Conservation (phyloP, 1,140 invertebrate species). For the Chironomus striatipennis region DNA sequence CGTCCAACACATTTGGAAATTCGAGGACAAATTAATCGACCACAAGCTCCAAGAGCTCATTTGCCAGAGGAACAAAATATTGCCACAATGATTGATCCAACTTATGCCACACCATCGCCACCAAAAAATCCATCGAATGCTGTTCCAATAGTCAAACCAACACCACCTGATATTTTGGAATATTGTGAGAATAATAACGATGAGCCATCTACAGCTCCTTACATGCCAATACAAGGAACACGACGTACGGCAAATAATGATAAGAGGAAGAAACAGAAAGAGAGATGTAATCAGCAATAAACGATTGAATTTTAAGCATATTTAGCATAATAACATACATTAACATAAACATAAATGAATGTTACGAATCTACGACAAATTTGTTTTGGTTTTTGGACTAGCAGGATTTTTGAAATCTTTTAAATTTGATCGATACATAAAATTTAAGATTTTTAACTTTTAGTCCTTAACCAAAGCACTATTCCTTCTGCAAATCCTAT, state of each 20-base stretch:
- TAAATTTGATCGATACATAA: too few relatives aligned
- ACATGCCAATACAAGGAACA: conserved; percentile 73
- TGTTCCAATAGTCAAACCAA: conserved; percentile 37
- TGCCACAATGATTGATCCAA: conserved; percentile 43
- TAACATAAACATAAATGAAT: neutral
- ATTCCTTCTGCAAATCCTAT: too few relatives aligned
- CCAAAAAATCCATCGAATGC: conserved; percentile 22
- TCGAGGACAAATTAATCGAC: conserved; percentile 7
- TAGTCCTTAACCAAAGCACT: too few relatives aligned
- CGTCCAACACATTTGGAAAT: conserved; percentile 31
- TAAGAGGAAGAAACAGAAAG: conserved; percentile 41
- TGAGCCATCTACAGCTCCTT: conserved; percentile 51
- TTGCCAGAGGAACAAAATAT: conserved; percentile 37
- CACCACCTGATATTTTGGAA: conserved; percentile 28
- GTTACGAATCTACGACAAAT: neutral
- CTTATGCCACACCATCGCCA: conserved; percentile 30
- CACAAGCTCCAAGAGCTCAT: conserved; percentile 30
- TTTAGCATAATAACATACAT: neutral
- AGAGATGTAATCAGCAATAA: conserved; percentile 40
- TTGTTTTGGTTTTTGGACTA: too few relatives aligned
- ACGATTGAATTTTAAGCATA: conserved; percentile 17
- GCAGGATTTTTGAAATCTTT: too few relatives aligned
- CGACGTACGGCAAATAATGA: conserved; percentile 49
- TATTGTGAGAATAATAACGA: conserved; percentile 40
- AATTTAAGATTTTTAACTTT: too few relatives aligned